These are phyloP conservation scores for Callopanchax toddi DNA, from an alignment of 2,113 vertebrate species.

Conservation along the genomic window DNA sequence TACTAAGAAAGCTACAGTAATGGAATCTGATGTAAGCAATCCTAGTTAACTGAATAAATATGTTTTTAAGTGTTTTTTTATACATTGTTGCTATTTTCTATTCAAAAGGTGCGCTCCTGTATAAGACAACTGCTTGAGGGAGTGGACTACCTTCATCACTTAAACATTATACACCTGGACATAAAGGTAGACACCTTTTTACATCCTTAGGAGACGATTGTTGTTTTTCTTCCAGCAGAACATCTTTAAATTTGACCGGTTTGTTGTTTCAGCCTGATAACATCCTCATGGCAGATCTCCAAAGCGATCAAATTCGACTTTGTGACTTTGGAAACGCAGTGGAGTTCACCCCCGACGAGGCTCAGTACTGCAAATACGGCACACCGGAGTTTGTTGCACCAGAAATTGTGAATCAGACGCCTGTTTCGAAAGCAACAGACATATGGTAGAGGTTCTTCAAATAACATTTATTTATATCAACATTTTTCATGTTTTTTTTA, in stretches of 20 bases:
- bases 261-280: conserved; percentile 88
- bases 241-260: not conserved
- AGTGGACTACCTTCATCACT: conserved; percentile 89
- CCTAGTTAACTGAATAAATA: no score
- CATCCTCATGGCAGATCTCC: conserved; percentile 88
- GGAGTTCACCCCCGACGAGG: conserved; percentile 83
- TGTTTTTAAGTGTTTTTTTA: not conserved
- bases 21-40: conserved; percentile 90
- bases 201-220: not conserved
- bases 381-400: conserved; percentile 96
- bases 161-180: conserved; percentile 90
- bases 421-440: conserved; percentile 90
- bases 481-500: not conserved
- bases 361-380: conserved; percentile 94
- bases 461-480: not conserved
- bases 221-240: not conserved
- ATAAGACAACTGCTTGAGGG: conserved; percentile 91
- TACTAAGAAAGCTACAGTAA: conserved; percentile 85
- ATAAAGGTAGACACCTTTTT: conserved; percentile 86
- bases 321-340: conserved; percentile 94
- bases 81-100: not conserved
- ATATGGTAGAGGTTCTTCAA: conserved; percentile 83
- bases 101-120: conserved; percentile 85
- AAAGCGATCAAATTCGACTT: conserved; percentile 89
- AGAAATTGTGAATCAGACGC: conserved; percentile 95